These are phyloP conservation scores for Eretmochelys imbricata DNA, from an alignment of 2,113 vertebrate species.

Conservation along the genomic window DNA sequence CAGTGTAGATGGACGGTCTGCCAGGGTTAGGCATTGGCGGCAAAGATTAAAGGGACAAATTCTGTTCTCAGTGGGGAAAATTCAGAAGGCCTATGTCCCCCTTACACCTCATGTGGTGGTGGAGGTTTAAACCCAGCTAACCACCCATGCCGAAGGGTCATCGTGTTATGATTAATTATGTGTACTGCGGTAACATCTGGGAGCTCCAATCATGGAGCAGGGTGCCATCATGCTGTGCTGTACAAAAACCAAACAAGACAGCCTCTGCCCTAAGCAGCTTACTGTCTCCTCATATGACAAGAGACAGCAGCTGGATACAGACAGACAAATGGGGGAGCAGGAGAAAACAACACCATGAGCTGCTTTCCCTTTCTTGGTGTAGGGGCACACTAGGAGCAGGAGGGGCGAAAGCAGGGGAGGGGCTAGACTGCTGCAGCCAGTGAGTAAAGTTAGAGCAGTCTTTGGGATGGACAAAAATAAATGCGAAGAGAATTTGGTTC, in stretches of 20 bases:
- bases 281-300: too few relatives aligned
- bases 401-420: too few relatives aligned
- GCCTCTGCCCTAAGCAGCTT: too few relatives aligned
- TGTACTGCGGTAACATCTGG: neutral
- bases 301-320: too few relatives aligned
- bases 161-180: neutral
- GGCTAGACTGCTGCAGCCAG: neutral
- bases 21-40: neutral
- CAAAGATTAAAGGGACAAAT: neutral
- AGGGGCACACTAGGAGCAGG: too few relatives aligned
- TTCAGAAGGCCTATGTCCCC: neutral
- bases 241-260: too few relatives aligned
- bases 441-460: neutral
- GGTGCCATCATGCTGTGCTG: too few relatives aligned
- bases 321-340: too few relatives aligned
- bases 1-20: neutral
- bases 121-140: neutral
- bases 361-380: too few relatives aligned
- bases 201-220: too few relatives aligned
- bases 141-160: neutral
- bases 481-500: neutral
- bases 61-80: neutral
- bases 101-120: neutral
- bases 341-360: too few relatives aligned
- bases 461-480: neutral